Evolutionary conservation across 2,113 vertebrate species (phyloP), one percentile per base, ranked within the genome.

Genomic region (Austrofundulus limnaeus): DNA sequence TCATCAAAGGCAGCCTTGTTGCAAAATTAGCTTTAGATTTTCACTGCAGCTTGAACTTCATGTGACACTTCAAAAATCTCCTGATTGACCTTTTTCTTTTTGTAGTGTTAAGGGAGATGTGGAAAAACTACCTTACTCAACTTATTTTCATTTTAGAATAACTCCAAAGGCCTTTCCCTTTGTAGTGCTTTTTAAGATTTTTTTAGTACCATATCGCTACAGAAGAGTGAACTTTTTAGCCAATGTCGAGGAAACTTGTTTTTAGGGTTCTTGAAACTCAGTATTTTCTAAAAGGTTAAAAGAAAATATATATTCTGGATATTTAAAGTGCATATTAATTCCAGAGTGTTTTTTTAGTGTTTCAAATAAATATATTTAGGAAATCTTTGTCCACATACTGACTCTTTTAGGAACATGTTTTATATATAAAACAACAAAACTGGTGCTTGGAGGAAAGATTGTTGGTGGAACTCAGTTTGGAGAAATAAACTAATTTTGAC

Each of bases 1-100:
- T 70, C 80, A 84, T 86, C 80, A 85, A 88, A 85, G 61, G 55
- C 46, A 11, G 13, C 42, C 74, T 70, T 60, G 66, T 81, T 77
- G 62, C 64, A 80, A 68, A 76, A 56, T 63, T 55, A 76, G 62
- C 62, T 42, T 85, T 54, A 77, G 67, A 84, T 72, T 57, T 66
- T 81, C 62, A 61, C 53, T 56, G 66, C 49, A 55, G 45, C 71
- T 73, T 72, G 64, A 78, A 68, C 65, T 80, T 71, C 61, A 47
- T 76, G 53, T 83, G 68, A 80, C 53, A 68, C 75, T 81, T 86
- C 74, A 88, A 87, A 88, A 17, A 78, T 64, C 25, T 77, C 66
- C 59, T 56, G 5, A 11, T 57, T 81, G 47, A 41, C 56, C 37
- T 75, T 71, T 71, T 49, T 52, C 54, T 78, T 75, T 63, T 47